Conservation (phyloP, 1,140 invertebrate species). For the Cepaea nemoralis region DNA sequence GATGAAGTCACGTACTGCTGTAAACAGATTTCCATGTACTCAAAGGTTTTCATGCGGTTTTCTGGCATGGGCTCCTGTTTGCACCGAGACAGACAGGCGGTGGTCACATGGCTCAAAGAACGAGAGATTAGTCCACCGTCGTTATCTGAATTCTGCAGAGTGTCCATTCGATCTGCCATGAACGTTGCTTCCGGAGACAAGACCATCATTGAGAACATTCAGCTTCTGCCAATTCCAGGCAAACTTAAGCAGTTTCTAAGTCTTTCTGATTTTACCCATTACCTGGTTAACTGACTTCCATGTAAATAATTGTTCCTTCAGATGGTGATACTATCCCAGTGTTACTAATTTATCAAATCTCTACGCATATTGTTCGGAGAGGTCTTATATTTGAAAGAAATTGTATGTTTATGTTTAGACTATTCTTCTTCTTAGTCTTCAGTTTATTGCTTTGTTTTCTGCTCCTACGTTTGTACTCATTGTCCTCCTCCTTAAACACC, state of each 20-base stretch:
- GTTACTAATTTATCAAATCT: too few species aligned
- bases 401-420: too few species aligned
- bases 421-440: too few species aligned
- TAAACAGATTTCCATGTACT: slow-evolving; percentile 62
- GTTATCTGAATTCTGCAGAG: slow-evolving; percentile 54
- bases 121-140: slow-evolving; percentile 2
- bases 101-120: slow-evolving; percentile 34
- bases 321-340: too few species aligned
- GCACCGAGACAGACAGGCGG: slow-evolving; percentile 34
- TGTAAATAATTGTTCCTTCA: too few species aligned
- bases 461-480: too few species aligned
- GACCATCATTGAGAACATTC: slow-evolving; percentile 55
- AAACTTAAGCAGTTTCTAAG: slow-evolving; percentile 55
- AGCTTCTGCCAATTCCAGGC: slow-evolving; percentile 52
- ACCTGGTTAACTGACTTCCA: background rate
- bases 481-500: too few species aligned
- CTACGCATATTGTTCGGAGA: too few species aligned
- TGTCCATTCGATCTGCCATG: slow-evolving; percentile 54
- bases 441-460: too few species aligned
- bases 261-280: slow-evolving; percentile 52
- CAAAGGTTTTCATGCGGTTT: slow-evolving; percentile 54
- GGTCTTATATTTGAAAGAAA: too few species aligned
- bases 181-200: slow-evolving; percentile 56
- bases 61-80: slow-evolving; percentile 27
- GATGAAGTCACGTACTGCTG: slow-evolving; percentile 63